phyloP scores from a whole-genome alignment of 1,140 invertebrate species.

The Agraylea sexmaculata region DNA sequence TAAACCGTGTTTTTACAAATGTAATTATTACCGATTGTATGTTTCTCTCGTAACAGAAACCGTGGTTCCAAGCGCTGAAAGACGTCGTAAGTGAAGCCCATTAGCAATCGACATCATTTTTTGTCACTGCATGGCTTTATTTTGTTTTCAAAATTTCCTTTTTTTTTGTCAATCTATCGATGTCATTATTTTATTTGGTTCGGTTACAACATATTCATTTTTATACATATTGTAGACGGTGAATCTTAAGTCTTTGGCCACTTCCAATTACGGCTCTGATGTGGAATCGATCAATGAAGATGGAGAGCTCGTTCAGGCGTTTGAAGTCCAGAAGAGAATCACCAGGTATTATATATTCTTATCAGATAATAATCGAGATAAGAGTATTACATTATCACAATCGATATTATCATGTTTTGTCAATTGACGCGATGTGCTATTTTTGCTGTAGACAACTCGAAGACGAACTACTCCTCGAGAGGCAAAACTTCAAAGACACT shows the following conservation, averaged over 20 bases:
- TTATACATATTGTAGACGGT: conserved; percentile 40
- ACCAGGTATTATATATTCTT: conserved; percentile 48
- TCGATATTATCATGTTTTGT: neutral
- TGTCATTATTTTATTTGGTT: neutral
- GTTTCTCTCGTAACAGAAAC: conserved; percentile 8
- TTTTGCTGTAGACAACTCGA: conserved; percentile 66
- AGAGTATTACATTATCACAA: neutral
- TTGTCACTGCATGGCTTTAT: neutral
- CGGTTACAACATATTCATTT: neutral
- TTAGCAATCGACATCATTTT: neutral
- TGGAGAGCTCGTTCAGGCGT: conserved; percentile 78
- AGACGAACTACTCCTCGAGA: conserved; percentile 73
- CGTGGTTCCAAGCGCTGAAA: conserved; percentile 22
- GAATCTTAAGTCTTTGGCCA: conserved; percentile 59
- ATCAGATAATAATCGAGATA: neutral
- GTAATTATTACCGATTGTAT: conserved; percentile 1
- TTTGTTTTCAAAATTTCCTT: neutral
- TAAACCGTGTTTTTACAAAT: conserved; percentile 5
- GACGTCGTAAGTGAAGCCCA: conserved; percentile 21
- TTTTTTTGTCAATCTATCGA: neutral
- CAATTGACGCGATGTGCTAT: conserved; percentile 9
- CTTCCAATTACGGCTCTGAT: conserved; percentile 54
- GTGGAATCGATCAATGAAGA: conserved; percentile 76
- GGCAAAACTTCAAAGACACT: conserved; percentile 60
- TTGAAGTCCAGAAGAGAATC: conserved; percentile 86